Percentiles rank a stretch among this genome's conserved stretches.
Evolutionary conservation across 2,113 vertebrate genomes (phyloP).

Genomic region (Bos taurus): ARS-UCD2.0 NC_037328.1:42294501-42295000

Average conservation of each 20-base stretch:
- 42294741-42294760: neutral
- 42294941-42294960: too few relatives aligned
- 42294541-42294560: neutral
- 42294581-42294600: neutral
- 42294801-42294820: neutral
- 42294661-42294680: neutral
- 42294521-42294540: neutral
- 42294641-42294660: neutral
- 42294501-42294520: neutral
- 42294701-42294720: neutral
- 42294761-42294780: neutral
- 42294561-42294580: neutral
- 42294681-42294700: neutral
- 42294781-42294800: neutral
- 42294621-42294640: neutral
- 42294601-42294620: neutral
- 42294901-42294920: neutral
- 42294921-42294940: neutral
- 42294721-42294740: neutral
- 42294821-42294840: rapidly evolving
- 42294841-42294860: neutral
- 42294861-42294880: conserved; percentile 19
- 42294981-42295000: too few relatives aligned
- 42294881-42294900: neutral
- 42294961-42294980: too few relatives aligned